Evolutionary conservation across 2,888 invertebrate genomes (phyloP).

Genomic region (Lithophane leautieri): DNA sequence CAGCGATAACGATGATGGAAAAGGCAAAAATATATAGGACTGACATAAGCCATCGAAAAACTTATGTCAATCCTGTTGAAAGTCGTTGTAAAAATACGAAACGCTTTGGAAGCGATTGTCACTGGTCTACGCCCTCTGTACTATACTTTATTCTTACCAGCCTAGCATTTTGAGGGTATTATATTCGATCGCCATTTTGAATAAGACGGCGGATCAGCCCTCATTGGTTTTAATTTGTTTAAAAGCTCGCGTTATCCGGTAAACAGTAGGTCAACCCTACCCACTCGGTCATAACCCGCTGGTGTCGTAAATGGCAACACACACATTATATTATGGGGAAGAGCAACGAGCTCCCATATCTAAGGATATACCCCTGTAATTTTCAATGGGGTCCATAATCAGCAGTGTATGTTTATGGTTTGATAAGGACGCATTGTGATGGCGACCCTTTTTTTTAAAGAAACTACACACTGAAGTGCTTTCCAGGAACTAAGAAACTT

Average conservation of each 20-base stretch:
- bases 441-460: neutral
- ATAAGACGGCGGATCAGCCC: slow-evolving; percentile 6
- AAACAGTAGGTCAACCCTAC: slow-evolving; percentile 51
- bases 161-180: neutral
- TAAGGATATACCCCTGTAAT: neutral
- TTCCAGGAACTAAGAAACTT: neutral
- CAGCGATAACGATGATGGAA: too few relatives aligned
- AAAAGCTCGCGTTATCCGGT: slow-evolving; percentile 33
- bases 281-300: slow-evolving; percentile 16
- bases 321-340: slow-evolving; percentile 3
- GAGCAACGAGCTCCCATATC: neutral
- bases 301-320: slow-evolving; percentile 13
- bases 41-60: too few relatives aligned
- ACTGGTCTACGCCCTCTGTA: neutral
- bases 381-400: neutral
- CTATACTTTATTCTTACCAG: neutral
- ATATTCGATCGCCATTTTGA: neutral
- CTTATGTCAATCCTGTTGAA: too few relatives aligned
- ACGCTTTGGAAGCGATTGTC: too few relatives aligned
- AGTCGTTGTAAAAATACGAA: too few relatives aligned
- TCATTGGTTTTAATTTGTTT: slow-evolving; percentile 52
- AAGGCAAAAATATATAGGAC: too few relatives aligned
- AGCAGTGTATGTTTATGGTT: neutral
- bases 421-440: too few relatives aligned
- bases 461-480: neutral